Evolutionary conservation across 1,140 invertebrate species (phyloP), one percentile per base, ranked within the genome.

Genomic region (Brachionus manjavacas): DNA sequence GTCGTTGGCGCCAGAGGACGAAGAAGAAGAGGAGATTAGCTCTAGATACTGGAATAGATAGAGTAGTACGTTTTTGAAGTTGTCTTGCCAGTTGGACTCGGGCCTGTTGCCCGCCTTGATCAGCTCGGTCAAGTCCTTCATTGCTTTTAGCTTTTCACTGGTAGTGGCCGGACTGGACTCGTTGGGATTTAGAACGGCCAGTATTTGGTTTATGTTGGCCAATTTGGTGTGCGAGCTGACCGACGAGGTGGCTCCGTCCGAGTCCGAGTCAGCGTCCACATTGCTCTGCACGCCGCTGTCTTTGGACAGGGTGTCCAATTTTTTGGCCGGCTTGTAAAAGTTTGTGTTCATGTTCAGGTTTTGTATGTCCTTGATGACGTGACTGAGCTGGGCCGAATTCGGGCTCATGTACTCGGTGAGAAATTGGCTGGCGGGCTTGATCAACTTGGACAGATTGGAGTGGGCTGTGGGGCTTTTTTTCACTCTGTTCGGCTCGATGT

Each of bases 341-440:
- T 89, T 89, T 85, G 87, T 90, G 88, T 93, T 93, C 86, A 93
- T 93, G 87, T 93, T 94, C 86, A 95, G 95, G 89, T 94, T 95
- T 87, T 95, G 94, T 88, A 98, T 97, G 91, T 97, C 95, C 20
- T 94, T 94, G 2, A 95, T 95, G 52, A 93, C 84, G 94, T 91
- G 78, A 97, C 92, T 84, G 94, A 95, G 87, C 93, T 90, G 85
- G 89, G 91, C 60, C 96, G 93, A 88, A 94, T 90, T 86, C 93
- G 92, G 87, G 39, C 28, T 46, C 14, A 74, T 11, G 23, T 78
- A 66, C 14, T 76, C 76, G 46, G 14, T 72, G 7, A 85, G 83
- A 85, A 35, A 83, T 35, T 46, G 16, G 25, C 12, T 39, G 11
- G 20, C 20, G 3, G 41, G 64, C 20, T 68, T 60, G 25, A 60